Conservation (phyloP, 2,888 invertebrate species). For the Drosophila sordidula region DNA sequence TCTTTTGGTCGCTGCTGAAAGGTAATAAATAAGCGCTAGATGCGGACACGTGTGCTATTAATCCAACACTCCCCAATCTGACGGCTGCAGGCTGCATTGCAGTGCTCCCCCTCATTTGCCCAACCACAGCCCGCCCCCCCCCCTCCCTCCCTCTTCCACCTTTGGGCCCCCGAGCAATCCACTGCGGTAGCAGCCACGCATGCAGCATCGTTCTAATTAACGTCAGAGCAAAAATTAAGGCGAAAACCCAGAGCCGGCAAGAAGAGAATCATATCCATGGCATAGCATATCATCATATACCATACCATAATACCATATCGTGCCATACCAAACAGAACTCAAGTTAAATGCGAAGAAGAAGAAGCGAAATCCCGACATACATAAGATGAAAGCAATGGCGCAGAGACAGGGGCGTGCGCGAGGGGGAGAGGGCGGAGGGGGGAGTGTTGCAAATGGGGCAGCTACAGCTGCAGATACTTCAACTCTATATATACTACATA, state of each 20-base stretch:
- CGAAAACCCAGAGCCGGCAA: conserved; percentile 21
- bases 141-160: conserved; percentile 3
- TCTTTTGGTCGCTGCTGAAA: conserved; percentile 62
- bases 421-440: neutral
- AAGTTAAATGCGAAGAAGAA: conserved; percentile 38
- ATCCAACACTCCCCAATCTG: conserved; percentile 53
- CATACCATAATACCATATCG: conserved; percentile 23
- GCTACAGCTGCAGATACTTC: conserved; percentile 53
- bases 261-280: conserved; percentile 24
- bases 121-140: neutral
- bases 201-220: conserved; percentile 77
- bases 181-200: conserved; percentile 60
- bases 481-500: conserved; percentile 23
- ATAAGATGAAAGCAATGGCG: conserved; percentile 67
- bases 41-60: conserved; percentile 78
- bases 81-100: conserved; percentile 6
- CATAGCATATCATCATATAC: conserved; percentile 32
- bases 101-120: neutral
- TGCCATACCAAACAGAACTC: conserved; percentile 2
- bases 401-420: neutral
- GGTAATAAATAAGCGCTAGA: conserved; percentile 76
- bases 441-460: conserved; percentile 29
- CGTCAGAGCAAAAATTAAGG: conserved; percentile 58
- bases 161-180: conserved; percentile 34
- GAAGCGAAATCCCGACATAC: conserved; percentile 37